Conservation (phyloP, 2,113 vertebrate genomes). For the Gymnocephalus cernua region DNA sequence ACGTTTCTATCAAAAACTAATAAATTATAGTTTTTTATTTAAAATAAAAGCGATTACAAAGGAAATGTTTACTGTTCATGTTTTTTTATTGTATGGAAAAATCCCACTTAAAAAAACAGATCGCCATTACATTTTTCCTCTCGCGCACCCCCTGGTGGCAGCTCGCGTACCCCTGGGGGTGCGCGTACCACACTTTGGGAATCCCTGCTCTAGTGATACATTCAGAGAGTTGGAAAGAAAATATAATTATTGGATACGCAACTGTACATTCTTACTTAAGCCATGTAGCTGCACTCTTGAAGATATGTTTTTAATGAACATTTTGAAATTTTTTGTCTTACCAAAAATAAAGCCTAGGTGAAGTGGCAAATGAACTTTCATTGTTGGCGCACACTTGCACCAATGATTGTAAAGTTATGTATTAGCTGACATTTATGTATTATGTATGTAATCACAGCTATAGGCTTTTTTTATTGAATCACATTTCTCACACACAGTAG, state of each 20-base stretch:
- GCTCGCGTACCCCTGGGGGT: too few relatives aligned
- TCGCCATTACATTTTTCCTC: too few relatives aligned
- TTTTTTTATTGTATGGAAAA: too few relatives aligned
- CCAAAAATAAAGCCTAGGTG: neutral
- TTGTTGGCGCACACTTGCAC: neutral
- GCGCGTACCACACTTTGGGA: too few relatives aligned
- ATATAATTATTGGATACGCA: slow-evolving; percentile 17
- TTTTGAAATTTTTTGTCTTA: neutral
- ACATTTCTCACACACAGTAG: slow-evolving; percentile 17
- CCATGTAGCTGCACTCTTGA: neutral
- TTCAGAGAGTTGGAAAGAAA: slow-evolving; percentile 13
- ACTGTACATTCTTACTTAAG: neutral
- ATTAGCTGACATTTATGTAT: slow-evolving; percentile 28
- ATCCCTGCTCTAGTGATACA: slow-evolving; percentile 4
- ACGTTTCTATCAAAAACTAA: too few relatives aligned
- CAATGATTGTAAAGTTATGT: neutral
- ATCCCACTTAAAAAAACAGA: too few relatives aligned
- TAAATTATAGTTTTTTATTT: too few relatives aligned
- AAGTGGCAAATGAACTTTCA: neutral
- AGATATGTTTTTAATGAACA: neutral
- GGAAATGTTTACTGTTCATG: too few relatives aligned
- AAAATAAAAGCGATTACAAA: too few relatives aligned
- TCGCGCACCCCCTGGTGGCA: too few relatives aligned
- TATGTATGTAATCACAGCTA: slow-evolving; percentile 29
- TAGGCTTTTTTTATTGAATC: slow-evolving; percentile 19